phyloP scores from a whole-genome alignment of 2,888 invertebrate genomes.

The Therioaphis trifolii region DNA sequence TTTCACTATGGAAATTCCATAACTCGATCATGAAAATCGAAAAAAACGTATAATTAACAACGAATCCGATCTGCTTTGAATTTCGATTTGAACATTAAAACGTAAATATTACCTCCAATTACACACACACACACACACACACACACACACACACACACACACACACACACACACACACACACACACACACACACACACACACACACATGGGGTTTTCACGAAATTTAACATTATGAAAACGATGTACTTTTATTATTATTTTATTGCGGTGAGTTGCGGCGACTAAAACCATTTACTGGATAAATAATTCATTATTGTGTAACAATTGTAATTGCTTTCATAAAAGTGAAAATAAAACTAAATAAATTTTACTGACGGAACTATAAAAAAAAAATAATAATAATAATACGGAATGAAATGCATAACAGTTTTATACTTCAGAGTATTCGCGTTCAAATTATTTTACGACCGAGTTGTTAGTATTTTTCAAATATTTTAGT shows the following conservation, averaged over 20 bases:
- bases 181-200: no score
- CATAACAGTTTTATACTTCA: not conserved
- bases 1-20: no score
- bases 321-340: not conserved
- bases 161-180: no score
- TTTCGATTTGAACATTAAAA: no score
- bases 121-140: no score
- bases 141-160: no score
- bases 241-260: not conserved
- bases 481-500: not conserved
- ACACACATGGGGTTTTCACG: no score
- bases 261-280: not conserved
- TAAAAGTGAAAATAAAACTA: not conserved
- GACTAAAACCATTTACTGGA: not conserved
- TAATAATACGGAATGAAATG: not conserved
- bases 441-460: not conserved
- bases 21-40: no score
- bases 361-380: not conserved
- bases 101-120: no score
- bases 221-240: not conserved
- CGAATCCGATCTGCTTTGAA: no score
- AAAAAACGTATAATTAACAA: no score
- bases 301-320: not conserved
- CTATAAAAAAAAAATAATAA: not conserved
- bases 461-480: not conserved